Evolutionary conservation across 2,888 invertebrate species (phyloP).

Genomic region (Spialia ferax): DNA sequence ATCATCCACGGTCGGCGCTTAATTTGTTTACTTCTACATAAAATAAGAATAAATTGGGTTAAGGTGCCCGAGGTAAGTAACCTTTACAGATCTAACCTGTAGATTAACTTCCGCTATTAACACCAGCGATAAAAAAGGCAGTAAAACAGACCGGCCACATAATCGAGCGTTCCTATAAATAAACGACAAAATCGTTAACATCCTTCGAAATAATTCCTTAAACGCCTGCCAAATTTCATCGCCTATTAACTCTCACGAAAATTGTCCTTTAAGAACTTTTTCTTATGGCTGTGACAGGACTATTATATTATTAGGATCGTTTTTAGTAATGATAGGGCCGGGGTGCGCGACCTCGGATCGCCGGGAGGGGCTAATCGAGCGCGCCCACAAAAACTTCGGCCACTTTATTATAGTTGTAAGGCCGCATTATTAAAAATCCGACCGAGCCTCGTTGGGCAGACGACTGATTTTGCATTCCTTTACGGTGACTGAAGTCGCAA

Average conservation of each 20-base stretch:
- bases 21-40: slow-evolving; percentile 37
- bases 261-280: slow-evolving; percentile 80
- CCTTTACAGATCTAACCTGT: slow-evolving; percentile 39
- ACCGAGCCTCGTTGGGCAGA: slow-evolving; percentile 47
- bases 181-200: slow-evolving; percentile 62
- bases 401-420: slow-evolving; percentile 77
- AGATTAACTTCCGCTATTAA: slow-evolving; percentile 56
- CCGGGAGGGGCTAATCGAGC: slow-evolving; percentile 76
- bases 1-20: slow-evolving; percentile 26
- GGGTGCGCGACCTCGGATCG: slow-evolving; percentile 71
- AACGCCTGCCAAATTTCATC: slow-evolving; percentile 76
- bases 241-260: slow-evolving; percentile 74
- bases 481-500: slow-evolving; percentile 58
- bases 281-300: slow-evolving; percentile 80
- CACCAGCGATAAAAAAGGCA: slow-evolving; percentile 49
- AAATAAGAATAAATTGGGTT: slow-evolving; percentile 35
- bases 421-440: slow-evolving; percentile 57
- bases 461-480: slow-evolving; percentile 70
- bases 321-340: slow-evolving; percentile 83
- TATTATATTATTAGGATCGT: slow-evolving; percentile 85
- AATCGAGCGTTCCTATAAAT: slow-evolving; percentile 48
- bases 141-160: slow-evolving; percentile 55
- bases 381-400: slow-evolving; percentile 69
- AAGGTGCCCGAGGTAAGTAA: slow-evolving; percentile 35
- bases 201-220: slow-evolving; percentile 65